These are phyloP conservation scores for Polymixis flavicincta DNA, from an alignment of 2,888 invertebrate genomes.

Conservation along the genomic window DNA sequence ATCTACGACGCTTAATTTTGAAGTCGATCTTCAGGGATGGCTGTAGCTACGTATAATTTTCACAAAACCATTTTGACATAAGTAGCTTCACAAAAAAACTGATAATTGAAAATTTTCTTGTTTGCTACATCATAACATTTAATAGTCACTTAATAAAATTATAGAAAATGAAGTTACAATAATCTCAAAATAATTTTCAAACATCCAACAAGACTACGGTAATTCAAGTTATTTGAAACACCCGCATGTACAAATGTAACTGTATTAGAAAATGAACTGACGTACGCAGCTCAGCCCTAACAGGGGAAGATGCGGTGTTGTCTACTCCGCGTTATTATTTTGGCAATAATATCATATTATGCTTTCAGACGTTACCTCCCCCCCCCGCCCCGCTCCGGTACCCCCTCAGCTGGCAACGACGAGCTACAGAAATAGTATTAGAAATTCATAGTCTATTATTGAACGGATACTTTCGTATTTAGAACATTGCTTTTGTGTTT, in stretches of 20 bases:
- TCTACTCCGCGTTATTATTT: slow-evolving; percentile 82
- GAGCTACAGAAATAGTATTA: slow-evolving; percentile 84
- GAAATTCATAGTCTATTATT: slow-evolving; percentile 86
- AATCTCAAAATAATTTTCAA: not conserved
- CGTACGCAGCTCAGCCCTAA: slow-evolving; percentile 69
- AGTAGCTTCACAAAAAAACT: not conserved
- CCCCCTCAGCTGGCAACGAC: slow-evolving; percentile 76
- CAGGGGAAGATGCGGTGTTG: slow-evolving; percentile 71
- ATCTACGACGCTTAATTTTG: slow-evolving; percentile 78
- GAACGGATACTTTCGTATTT: slow-evolving; percentile 80
- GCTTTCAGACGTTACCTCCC: slow-evolving; percentile 77
- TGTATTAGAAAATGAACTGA: slow-evolving; percentile 48
- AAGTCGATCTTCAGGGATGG: slow-evolving; percentile 71
- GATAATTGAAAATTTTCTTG: not conserved
- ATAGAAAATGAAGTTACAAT: not conserved
- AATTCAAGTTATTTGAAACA: slow-evolving; percentile 8
- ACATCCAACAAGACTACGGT: not conserved
- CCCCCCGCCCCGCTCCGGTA: slow-evolving; percentile 61
- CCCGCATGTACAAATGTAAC: not conserved
- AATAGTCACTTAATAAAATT: not conserved
- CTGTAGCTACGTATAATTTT: not conserved
- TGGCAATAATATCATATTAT: slow-evolving; percentile 85
- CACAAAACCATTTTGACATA: not conserved
- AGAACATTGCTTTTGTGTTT: slow-evolving; percentile 78
- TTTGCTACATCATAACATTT: not conserved